phyloP scores from a whole-genome alignment of 2,113 vertebrate species.

The Toxotes chatareus region DNA sequence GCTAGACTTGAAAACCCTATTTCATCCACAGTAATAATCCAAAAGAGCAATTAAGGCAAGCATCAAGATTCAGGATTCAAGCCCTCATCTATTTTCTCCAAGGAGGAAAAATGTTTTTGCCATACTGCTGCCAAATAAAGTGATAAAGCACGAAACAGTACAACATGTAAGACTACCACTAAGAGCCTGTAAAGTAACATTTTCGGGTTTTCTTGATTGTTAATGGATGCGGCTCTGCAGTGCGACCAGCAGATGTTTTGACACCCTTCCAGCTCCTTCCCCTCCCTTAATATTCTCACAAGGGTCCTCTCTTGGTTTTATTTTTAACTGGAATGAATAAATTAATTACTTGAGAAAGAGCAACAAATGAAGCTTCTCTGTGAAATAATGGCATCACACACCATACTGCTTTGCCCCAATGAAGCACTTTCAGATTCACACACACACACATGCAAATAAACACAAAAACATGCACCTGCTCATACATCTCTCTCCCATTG shows the following conservation, averaged over 20 bases:
- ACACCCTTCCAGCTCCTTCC: constrained; percentile 59
- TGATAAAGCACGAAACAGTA: background rate
- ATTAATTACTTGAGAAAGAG: constrained; percentile 71
- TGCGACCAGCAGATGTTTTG: constrained; percentile 55
- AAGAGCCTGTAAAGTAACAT: background rate
- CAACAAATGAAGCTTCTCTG: constrained; percentile 58
- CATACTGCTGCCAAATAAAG: constrained; percentile 27
- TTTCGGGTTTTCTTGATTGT: background rate
- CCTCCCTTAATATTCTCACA: constrained; percentile 49
- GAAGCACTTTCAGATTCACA: constrained; percentile 38
- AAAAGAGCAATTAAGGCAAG: constrained; percentile 22
- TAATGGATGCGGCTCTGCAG: constrained; percentile 16
- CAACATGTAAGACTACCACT: background rate
- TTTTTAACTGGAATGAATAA: constrained; percentile 71
- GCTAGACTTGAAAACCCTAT: background rate
- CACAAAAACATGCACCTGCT: constrained; percentile 43
- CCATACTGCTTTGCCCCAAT: constrained; percentile 23
- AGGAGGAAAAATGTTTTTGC: background rate
- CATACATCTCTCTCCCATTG: constrained; percentile 69
- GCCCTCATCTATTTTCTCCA: constrained; percentile 12
- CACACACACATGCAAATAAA: constrained; percentile 12
- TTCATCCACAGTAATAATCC: background rate
- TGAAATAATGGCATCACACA: constrained; percentile 53
- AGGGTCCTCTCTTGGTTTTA: constrained; percentile 63
- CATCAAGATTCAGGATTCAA: constrained; percentile 4